Evolutionary conservation across 2,888 invertebrate genomes (phyloP).

Genomic region (Archips crataeganus): DNA sequence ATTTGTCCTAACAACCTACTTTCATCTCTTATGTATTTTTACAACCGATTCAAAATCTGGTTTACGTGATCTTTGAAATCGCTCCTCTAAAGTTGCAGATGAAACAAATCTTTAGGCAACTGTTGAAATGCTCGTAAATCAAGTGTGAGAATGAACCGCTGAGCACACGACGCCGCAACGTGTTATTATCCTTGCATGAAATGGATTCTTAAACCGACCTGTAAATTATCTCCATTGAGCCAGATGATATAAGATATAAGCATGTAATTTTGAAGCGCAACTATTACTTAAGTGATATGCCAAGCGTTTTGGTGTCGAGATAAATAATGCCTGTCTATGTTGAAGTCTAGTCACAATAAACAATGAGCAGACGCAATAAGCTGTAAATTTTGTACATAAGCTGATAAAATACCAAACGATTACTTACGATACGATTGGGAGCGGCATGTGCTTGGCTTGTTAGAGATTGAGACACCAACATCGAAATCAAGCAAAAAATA

Average conservation of each 20-base stretch:
- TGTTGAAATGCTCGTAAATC: slow-evolving; percentile 51
- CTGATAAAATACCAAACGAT: too few relatives aligned
- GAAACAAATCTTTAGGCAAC: slow-evolving; percentile 33
- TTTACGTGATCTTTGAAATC: slow-evolving; percentile 37
- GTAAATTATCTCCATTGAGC: slow-evolving; percentile 36
- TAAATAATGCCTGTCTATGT: slow-evolving; percentile 17
- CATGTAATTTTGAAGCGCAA: slow-evolving; percentile 32
- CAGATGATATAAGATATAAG: slow-evolving; percentile 25
- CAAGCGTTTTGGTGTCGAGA: slow-evolving; percentile 13
- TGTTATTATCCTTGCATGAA: slow-evolving; percentile 49
- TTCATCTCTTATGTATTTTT: slow-evolving; percentile 42
- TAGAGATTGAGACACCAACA: too few relatives aligned
- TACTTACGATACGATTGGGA: too few relatives aligned
- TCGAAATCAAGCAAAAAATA: too few relatives aligned
- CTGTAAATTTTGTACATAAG: not conserved
- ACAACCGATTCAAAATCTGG: slow-evolving; percentile 41
- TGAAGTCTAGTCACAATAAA: slow-evolving; percentile 15
- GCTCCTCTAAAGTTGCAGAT: slow-evolving; percentile 31
- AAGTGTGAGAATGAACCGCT: slow-evolving; percentile 47
- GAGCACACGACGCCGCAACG: slow-evolving; percentile 24
- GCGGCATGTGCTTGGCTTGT: too few relatives aligned
- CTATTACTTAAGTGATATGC: slow-evolving; percentile 30
- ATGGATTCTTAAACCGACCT: slow-evolving; percentile 60
- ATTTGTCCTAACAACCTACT: slow-evolving; percentile 18
- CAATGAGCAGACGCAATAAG: not conserved